Evolutionary conservation across 1,140 invertebrate genomes (phyloP).

Genomic region (Halesus radiatus): DNA sequence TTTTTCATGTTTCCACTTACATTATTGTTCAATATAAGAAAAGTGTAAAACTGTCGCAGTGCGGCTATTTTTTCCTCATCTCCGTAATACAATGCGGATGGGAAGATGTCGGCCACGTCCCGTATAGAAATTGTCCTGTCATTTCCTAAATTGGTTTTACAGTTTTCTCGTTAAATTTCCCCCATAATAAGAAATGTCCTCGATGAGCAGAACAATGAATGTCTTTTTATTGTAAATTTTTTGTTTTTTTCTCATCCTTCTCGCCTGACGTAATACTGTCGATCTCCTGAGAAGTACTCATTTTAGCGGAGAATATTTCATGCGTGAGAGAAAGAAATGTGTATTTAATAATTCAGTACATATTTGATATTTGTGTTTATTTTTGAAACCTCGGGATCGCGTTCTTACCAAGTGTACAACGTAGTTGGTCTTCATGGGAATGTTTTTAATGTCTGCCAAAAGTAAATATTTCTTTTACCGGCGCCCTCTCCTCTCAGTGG

Average conservation of each 20-base stretch:
- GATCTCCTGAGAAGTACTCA: not conserved
- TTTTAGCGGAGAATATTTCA: too few species aligned
- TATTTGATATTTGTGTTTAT: not conserved
- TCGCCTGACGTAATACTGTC: not conserved
- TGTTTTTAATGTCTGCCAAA: too few species aligned
- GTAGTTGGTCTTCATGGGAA: too few species aligned
- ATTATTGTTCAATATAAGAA: constrained; percentile 32
- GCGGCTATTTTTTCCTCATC: constrained; percentile 31
- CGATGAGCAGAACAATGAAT: not conserved
- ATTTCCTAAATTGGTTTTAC: constrained; percentile 28
- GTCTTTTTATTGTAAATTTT: not conserved
- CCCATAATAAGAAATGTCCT: not conserved
- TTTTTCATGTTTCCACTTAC: not conserved
- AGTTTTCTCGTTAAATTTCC: constrained; percentile 28
- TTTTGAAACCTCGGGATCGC: not conserved
- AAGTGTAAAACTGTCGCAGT: constrained; percentile 29
- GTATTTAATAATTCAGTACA: too few species aligned
- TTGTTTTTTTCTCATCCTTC: not conserved
- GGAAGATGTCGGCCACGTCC: constrained; percentile 34
- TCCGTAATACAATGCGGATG: constrained; percentile 33
- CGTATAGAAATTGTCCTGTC: constrained; percentile 6
- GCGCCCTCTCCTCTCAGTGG: too few species aligned
- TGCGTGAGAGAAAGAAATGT: too few species aligned
- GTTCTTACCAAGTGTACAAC: not conserved
- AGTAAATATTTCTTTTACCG: too few species aligned